phyloP scores from a whole-genome alignment of 2,113 vertebrate genomes.

The Rhineura floridana region DNA sequence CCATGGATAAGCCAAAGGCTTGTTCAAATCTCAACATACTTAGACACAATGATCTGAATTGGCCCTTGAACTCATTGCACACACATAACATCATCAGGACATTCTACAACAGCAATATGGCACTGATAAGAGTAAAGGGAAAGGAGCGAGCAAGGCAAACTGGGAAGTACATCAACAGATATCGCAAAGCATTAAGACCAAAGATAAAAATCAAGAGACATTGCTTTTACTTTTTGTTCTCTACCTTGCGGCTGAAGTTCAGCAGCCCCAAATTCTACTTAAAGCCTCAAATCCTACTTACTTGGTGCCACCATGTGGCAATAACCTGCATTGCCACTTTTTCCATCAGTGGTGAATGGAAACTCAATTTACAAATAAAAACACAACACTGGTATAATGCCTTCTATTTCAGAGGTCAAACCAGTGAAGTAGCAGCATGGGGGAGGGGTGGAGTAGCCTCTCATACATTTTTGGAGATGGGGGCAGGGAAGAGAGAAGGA shows the following conservation, averaged over 20 bases:
- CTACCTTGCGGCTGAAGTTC: fast-evolving
- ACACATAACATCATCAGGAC: background rate
- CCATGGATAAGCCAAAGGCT: too few relatives aligned
- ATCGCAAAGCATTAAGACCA: background rate
- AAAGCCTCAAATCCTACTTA: conserved; percentile 64
- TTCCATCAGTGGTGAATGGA: background rate
- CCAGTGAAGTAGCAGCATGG: background rate
- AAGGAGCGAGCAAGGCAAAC: fast-evolving
- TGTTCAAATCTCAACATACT: too few relatives aligned
- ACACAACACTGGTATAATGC: background rate
- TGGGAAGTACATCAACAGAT: background rate
- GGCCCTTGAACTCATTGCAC: background rate
- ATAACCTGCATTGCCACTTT: conserved; percentile 40
- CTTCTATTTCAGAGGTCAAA: background rate
- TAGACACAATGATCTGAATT: too few relatives aligned
- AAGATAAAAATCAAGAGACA: background rate
- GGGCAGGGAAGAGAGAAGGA: background rate
- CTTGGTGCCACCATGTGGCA: conserved; percentile 79
- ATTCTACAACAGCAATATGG: background rate
- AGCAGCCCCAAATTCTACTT: conserved; percentile 62
- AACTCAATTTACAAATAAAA: background rate
- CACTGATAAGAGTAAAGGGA: background rate
- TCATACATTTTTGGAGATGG: background rate
- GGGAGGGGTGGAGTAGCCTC: background rate
- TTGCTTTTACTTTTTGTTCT: background rate